phyloP scores from a whole-genome alignment of 2,113 vertebrate species.

The Meles meles region DNA sequence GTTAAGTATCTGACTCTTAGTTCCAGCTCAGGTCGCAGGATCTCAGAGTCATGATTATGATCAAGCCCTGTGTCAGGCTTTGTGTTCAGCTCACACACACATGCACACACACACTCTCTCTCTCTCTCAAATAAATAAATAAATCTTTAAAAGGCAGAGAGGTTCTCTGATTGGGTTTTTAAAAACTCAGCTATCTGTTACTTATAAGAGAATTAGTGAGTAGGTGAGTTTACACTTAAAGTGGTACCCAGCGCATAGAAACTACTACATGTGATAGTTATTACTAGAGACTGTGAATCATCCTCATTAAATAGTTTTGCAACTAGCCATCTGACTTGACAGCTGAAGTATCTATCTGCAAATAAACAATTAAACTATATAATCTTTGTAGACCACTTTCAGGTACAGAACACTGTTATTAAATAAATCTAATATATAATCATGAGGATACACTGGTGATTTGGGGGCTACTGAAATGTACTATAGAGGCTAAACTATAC shows the following conservation, averaged over 20 bases:
- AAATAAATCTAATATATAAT: constrained; percentile 21
- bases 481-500: neutral
- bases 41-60: neutral
- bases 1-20: neutral
- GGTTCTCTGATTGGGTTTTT: neutral
- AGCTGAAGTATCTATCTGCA: neutral
- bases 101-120: neutral
- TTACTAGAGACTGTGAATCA: constrained; percentile 1
- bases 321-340: constrained; percentile 2
- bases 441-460: neutral
- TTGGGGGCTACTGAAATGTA: neutral
- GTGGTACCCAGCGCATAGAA: neutral
- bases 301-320: constrained; percentile 27
- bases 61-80: neutral
- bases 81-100: neutral
- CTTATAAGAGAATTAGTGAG: neutral
- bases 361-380: constrained; percentile 32
- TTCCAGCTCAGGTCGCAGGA: neutral
- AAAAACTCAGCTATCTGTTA: neutral
- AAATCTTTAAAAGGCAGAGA: neutral
- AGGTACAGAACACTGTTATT: constrained; percentile 4
- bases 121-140: neutral
- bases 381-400: constrained; percentile 9
- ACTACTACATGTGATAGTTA: neutral
- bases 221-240: neutral